Evolutionary conservation across 2,888 invertebrate species (phyloP).

Genomic region (Hemistola chrysoprasaria): DNA sequence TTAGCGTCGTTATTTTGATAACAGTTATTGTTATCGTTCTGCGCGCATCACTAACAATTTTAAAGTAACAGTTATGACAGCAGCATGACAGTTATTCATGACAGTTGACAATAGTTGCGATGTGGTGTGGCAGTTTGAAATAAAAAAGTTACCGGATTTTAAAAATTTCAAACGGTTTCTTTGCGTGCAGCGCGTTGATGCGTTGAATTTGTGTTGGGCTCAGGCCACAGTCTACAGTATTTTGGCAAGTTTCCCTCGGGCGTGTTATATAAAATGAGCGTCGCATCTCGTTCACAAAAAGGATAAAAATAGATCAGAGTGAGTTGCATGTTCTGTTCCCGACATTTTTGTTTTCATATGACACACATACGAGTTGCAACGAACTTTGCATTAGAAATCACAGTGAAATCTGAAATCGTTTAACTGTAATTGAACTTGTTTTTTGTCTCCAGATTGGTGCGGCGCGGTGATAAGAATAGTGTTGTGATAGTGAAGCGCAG

Average conservation of each 20-base stretch:
- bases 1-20: no score
- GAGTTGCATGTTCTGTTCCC: conserved; percentile 65
- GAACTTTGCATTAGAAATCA: conserved; percentile 63
- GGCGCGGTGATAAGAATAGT: conserved; percentile 32
- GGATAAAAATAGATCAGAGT: conserved; percentile 75
- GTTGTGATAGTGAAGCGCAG: conserved; percentile 18
- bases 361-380: conserved; percentile 70
- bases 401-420: conserved; percentile 68
- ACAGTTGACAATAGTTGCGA: conserved; percentile 3
- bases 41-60: no score
- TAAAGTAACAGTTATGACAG: no score
- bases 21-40: no score
- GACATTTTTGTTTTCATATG: conserved; percentile 77
- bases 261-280: conserved; percentile 70
- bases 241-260: conserved; percentile 78
- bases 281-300: conserved; percentile 62
- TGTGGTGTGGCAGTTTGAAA: conserved; percentile 49
- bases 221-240: conserved; percentile 40
- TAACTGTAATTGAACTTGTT: conserved; percentile 68
- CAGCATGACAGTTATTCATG: no score
- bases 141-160: conserved; percentile 61
- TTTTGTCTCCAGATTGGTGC: conserved; percentile 49
- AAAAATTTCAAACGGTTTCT: conserved; percentile 72
- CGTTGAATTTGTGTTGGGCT: conserved; percentile 23
- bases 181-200: conserved; percentile 7